These are phyloP conservation scores for Peromyscus attwateri DNA, from an alignment of 2,797 vertebrate species.

Conservation along the genomic window DNA sequence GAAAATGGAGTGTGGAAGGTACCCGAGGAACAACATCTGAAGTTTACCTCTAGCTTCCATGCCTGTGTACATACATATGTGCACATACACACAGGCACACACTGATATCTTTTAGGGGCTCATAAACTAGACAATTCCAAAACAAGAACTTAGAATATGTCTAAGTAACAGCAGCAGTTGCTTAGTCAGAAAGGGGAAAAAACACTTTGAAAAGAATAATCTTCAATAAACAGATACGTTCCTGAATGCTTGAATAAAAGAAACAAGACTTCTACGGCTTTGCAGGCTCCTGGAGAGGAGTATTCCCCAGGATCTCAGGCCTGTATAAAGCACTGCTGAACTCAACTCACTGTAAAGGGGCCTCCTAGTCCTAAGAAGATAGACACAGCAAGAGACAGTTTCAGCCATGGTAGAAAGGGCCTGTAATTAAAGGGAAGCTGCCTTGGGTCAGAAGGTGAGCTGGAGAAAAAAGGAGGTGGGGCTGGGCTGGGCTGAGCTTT, in stretches of 20 bases:
- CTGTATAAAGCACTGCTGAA: background rate
- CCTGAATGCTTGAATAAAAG: background rate
- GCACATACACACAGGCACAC: background rate
- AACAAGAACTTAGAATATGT: slow-evolving; percentile 42
- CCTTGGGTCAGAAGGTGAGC: slow-evolving; percentile 23
- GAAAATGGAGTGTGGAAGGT: too few species aligned
- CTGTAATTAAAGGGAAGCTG: background rate
- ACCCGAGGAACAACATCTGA: background rate
- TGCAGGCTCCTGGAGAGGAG: background rate
- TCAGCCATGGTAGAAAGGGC: background rate
- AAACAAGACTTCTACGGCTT: background rate
- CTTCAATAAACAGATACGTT: background rate
- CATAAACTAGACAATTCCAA: background rate
- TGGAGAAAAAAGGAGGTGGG: slow-evolving; percentile 36
- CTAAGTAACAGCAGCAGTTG: background rate
- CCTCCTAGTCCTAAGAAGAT: background rate
- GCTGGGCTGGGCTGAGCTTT: slow-evolving; percentile 42
- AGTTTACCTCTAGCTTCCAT: background rate
- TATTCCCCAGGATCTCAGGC: background rate
- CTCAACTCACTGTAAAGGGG: background rate
- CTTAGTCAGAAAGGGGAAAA: background rate
- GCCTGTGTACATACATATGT: background rate
- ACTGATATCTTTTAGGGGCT: slow-evolving; percentile 12
- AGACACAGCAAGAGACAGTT: background rate
- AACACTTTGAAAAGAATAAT: background rate